A percentile compares a stretch with the other conserved stretches of the same genome.
phyloP scores from a whole-genome alignment of 2,888 invertebrate species.

The Prosopocoilus inquinatus region DNA sequence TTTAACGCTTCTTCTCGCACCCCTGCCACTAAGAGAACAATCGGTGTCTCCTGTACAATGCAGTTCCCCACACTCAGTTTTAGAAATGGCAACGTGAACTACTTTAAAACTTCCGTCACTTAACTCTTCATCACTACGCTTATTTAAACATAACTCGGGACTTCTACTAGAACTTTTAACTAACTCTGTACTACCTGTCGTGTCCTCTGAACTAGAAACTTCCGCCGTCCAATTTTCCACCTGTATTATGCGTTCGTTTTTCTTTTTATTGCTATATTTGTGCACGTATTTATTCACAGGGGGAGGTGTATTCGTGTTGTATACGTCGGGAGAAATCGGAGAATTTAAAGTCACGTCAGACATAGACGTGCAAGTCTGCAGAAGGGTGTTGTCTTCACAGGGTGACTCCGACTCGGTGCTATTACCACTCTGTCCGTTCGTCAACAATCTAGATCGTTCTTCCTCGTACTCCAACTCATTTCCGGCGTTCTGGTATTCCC shows the following conservation, averaged over 20 bases:
- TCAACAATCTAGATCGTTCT: constrained; percentile 37
- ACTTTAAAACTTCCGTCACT: constrained; percentile 38
- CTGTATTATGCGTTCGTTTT: constrained; percentile 37
- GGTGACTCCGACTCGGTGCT: constrained; percentile 40
- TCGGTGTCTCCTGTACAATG: constrained; percentile 35
- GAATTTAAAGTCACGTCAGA: constrained; percentile 50
- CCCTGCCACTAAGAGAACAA: constrained; percentile 41
- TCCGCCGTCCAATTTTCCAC: constrained; percentile 34
- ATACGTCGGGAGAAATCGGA: constrained; percentile 46
- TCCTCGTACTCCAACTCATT: constrained; percentile 38
- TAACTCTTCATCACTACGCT: constrained; percentile 35
- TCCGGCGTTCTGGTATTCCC: constrained; percentile 43
- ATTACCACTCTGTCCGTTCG: constrained; percentile 42
- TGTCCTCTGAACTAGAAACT: constrained; percentile 47
- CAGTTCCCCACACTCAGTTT: constrained; percentile 27
- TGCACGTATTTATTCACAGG: constrained; percentile 48
- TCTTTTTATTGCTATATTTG: constrained; percentile 49
- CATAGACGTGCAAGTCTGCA: constrained; percentile 47
- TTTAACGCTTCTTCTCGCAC: constrained; percentile 44
- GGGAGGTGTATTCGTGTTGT: constrained; percentile 38
- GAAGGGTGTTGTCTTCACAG: constrained; percentile 46
- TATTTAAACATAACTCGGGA: constrained; percentile 34
- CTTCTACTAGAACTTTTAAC: constrained; percentile 33
- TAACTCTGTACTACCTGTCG: constrained; percentile 41
- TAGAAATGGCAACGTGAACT: constrained; percentile 41